phyloP scores from a whole-genome alignment of 2,888 invertebrate genomes.

The Yponomeuta malinellus region DNA sequence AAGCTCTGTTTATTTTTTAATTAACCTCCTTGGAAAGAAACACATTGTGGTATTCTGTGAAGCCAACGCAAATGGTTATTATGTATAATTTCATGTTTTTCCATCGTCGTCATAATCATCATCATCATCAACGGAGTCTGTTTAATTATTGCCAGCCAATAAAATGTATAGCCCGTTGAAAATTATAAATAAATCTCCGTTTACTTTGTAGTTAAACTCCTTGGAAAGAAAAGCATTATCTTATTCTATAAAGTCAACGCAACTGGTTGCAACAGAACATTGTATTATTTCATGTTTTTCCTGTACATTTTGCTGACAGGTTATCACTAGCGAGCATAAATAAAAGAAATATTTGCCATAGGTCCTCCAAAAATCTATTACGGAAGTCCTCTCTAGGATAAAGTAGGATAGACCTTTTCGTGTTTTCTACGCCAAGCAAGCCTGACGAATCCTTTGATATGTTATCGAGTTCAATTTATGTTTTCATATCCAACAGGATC shows the following conservation, averaged over 20 bases:
- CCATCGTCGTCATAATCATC: background rate
- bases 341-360: slow-evolving; percentile 9
- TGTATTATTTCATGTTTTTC: background rate
- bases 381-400: slow-evolving; percentile 41
- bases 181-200: too few relatives aligned
- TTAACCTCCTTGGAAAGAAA: too few relatives aligned
- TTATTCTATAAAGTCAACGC: too few relatives aligned
- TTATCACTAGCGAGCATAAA: slow-evolving; percentile 7
- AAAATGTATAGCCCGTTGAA: too few relatives aligned
- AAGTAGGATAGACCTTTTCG: slow-evolving; percentile 40
- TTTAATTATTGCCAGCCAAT: too few relatives aligned
- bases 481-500: slow-evolving; percentile 42
- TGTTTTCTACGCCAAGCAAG: slow-evolving; percentile 26
- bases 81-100: background rate
- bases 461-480: slow-evolving; percentile 59
- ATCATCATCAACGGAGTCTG: too few relatives aligned
- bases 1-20: background rate
- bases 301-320: background rate
- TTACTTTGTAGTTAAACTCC: too few relatives aligned
- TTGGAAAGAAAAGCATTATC: background rate
- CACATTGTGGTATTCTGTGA: too few relatives aligned
- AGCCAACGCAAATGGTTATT: too few relatives aligned
- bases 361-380: slow-evolving; percentile 35
- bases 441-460: slow-evolving; percentile 57
- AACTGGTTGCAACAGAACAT: background rate